Base-by-base conservation (phyloP, 2,888 invertebrate genomes). In the Baronia brevicornis region DNA sequence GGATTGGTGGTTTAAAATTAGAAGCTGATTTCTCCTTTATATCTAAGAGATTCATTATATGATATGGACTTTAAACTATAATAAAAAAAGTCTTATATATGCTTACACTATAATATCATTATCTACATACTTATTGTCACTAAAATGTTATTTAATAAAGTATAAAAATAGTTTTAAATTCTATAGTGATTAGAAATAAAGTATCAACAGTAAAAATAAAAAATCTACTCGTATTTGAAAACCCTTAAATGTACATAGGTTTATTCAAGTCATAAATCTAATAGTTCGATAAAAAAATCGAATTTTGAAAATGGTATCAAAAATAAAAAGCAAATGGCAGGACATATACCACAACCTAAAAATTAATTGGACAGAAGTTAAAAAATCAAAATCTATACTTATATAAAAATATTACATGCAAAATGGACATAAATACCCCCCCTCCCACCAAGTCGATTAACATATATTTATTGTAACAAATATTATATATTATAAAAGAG, bases 1-100 rank as follows among this genome's bases (percentile, higher is more conserved):
- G 82, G 82, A 82, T 82, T 79, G 47, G 42, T 61, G 50, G 53
- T 56, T 57, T 38, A 44, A 47, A 51, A 29, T 5, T 31, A 47
- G 43, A 48, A 47, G 47, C 38, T 41, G 39, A 33, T 5, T 33
- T 30, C 21, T 35, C 24, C 51, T 53, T 59, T 54, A 35, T 12
- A 43, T 35, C 54, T 60, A 61, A 37, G 54, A 63, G 54, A 62
- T 58, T 60, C 57, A 18, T 18, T 23, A 13, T 18, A 13, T 13
- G 12, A 33, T 26, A 36, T 30, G 17, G 22, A 31, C 23, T 23
- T 8, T 6, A 27, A 36, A n/a, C n/a, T n/a, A n/a, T n/a, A n/a
- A 17, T n/a, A 8, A 42, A 45, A 40, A 46, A 39, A 38, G n/a
- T n/a, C n/a, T 33, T 35, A 27, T 19, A 28, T 1, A 19, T 2